Percentiles rank a stretch among this genome's conserved stretches.
Conservation (phyloP, 2,797 vertebrate genomes). For the Australoheros facetus region DNA sequence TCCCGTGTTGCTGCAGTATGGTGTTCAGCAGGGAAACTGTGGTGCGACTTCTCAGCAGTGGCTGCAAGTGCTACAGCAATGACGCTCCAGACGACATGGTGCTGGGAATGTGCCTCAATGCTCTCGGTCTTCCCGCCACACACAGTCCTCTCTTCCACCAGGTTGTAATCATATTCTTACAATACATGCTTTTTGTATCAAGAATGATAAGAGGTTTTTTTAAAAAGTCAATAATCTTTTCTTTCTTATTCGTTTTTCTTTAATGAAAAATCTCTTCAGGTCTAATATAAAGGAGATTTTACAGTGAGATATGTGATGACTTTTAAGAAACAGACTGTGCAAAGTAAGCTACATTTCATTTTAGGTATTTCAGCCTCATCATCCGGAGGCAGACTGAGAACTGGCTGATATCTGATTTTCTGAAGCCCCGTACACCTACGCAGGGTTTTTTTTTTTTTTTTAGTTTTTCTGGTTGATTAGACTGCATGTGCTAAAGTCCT, state of each 20-base stretch:
- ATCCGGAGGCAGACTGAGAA: background rate
- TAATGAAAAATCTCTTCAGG: background rate
- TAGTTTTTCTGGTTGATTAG: background rate
- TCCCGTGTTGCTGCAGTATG: constrained; percentile 83
- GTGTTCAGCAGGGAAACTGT: constrained; percentile 92
- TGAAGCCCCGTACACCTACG: background rate
- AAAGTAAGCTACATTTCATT: background rate
- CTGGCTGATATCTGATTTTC: constrained; percentile 8
- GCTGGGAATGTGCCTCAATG: constrained; percentile 95
- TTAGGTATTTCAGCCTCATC: constrained; percentile 15
- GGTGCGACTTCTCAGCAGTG: constrained; percentile 85
- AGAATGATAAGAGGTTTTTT: background rate
- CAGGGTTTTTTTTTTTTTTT: background rate
- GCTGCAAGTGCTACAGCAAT: constrained; percentile 94
- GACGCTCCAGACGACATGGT: constrained; percentile 98
- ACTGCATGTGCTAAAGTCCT: background rate
- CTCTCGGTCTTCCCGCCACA: constrained; percentile 87
- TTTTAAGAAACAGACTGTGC: background rate
- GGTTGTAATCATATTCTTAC: constrained; percentile 72
- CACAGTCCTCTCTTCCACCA: constrained; percentile 97
- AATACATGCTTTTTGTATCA: background rate
- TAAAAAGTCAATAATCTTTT: background rate
- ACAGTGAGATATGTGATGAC: background rate
- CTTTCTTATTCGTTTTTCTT: background rate
- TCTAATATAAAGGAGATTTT: background rate